A percentile compares a stretch with the other conserved stretches of the same genome.
These are phyloP conservation scores for Acromyrmex charruanus DNA, from an alignment of 1,140 invertebrate species.

Conservation along the genomic window DNA sequence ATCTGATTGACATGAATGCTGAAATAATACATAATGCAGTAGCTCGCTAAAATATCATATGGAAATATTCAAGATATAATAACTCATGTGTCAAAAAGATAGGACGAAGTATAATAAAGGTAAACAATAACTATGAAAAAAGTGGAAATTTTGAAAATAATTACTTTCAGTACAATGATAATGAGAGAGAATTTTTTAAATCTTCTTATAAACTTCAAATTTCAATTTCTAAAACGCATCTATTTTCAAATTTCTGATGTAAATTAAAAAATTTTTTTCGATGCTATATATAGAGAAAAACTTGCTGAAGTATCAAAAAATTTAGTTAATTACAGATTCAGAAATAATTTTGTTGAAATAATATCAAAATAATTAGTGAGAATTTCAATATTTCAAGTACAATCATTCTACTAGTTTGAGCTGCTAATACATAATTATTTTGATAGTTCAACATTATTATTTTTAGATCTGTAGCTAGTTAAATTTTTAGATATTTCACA, in stretches of 20 bases:
- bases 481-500: too few relatives aligned
- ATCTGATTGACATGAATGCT: neutral
- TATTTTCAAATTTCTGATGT: neutral
- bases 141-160: neutral
- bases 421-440: too few relatives aligned
- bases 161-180: neutral
- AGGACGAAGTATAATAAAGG: neutral
- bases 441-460: too few relatives aligned
- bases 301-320: too few relatives aligned
- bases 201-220: neutral
- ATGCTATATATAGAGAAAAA: too few relatives aligned
- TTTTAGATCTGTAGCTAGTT: too few relatives aligned
- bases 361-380: too few relatives aligned
- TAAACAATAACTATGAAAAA: neutral
- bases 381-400: too few relatives aligned
- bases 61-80: neutral
- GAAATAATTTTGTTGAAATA: too few relatives aligned
- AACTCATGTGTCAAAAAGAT: neutral
- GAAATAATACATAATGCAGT: constrained; percentile 14
- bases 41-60: neutral
- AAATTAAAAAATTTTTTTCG: too few relatives aligned
- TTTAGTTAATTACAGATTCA: too few relatives aligned
- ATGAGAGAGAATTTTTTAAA: neutral
- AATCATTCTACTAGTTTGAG: too few relatives aligned
- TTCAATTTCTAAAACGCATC: neutral